Evolutionary conservation across 2,797 vertebrate species (phyloP).

Genomic region (Enteromius mattozi): DNA sequence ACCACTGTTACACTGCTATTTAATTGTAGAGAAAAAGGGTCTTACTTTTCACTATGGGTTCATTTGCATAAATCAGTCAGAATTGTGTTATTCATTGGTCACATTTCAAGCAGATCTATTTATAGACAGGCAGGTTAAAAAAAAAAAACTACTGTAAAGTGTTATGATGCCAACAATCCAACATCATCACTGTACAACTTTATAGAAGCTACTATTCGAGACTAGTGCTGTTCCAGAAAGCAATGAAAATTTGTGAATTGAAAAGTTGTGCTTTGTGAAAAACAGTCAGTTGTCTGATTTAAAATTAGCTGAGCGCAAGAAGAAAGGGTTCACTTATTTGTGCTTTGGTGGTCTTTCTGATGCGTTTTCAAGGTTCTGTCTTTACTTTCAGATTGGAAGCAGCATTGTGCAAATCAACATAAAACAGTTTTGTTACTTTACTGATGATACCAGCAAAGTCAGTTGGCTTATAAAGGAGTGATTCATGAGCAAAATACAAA

Average conservation of each 20-base stretch:
- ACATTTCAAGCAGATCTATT: conserved; percentile 6
- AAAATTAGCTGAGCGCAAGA: background rate
- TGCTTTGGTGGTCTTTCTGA: conserved; percentile 31
- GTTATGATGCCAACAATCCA: background rate
- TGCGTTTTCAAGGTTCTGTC: conserved; percentile 12
- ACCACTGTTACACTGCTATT: background rate
- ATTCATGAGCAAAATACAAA: conserved; percentile 13
- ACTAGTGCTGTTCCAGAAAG: background rate
- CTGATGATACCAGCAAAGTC: background rate
- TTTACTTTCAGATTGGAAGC: conserved; percentile 27
- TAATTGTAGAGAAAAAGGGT: background rate
- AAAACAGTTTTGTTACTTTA: conserved; percentile 8
- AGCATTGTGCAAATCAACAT: conserved; percentile 37
- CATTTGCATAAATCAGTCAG: background rate
- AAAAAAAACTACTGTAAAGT: background rate
- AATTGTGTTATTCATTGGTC: conserved; percentile 18
- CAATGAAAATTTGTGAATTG: background rate
- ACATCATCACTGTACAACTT: background rate
- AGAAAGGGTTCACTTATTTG: conserved; percentile 25
- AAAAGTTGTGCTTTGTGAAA: conserved; percentile 1
- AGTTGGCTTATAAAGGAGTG: background rate
- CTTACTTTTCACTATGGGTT: background rate
- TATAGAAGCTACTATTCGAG: background rate
- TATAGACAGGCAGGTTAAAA: conserved; percentile 1
- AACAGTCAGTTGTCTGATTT: background rate